Base-by-base conservation (phyloP, 2,113 vertebrate species). In the Acanthisitta chloris region DNA sequence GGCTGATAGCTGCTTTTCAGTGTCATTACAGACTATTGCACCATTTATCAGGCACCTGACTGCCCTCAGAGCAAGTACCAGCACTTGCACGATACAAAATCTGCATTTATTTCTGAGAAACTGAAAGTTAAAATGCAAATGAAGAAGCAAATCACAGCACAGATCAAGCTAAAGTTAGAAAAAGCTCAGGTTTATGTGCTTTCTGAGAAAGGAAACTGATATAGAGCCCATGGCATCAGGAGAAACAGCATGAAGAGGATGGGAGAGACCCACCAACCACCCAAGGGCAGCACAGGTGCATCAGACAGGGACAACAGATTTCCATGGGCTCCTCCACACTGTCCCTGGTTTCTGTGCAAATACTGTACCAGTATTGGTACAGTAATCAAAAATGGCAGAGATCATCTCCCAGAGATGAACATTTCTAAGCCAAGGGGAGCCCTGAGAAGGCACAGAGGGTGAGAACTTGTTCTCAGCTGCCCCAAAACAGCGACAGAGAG, bases 401-500 rank as follows among this genome's bases (percentile, higher is more conserved):
- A 28, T 48, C 38, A 31, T 10, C 16, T 34, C 25, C 42, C 10
- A 12, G 45, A 24, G 49, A 76, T 34, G 10, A 61, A 10, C 0
- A 0, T 12, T 17, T 8, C 57, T 8, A 29, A 51, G n/a, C 4
- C 3, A 12, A 36, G 51, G 23, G 8, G 10, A 46, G 8, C 21
- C 26, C 33, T 16, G 2, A 10, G 31, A 9, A 25, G 42, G 10
- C 26, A 20, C 8, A 0, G 4, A 3, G 9, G 20, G 23, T 0
- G 2, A 15, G 15, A 3, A 2, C 42, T 9, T 26, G 3, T 10
- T 28, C 42, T 21, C 36, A 12, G 4, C 12, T 8, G 29, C 19
- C 25, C 59, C 17, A 11, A 36, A 45, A n/a, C 8, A 36, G 46
- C 2, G 5, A 9, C 5, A 0, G 8, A 34, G 17, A 38, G 13